phyloP scores from a whole-genome alignment of 2,797 vertebrate species.

The Enteromius radiatus region DNA sequence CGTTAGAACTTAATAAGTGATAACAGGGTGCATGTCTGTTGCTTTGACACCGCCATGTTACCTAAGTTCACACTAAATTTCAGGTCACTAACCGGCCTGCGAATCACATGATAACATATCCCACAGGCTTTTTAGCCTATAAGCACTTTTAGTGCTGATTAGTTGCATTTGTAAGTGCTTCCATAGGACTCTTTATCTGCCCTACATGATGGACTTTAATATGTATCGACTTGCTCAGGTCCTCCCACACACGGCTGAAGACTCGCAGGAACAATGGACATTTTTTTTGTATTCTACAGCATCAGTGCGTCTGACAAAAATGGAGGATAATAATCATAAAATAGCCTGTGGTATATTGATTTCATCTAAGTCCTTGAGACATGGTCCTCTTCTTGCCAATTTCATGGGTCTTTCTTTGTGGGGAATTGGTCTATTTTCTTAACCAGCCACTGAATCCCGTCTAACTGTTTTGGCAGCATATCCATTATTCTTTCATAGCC shows the following conservation, averaged over 20 bases:
- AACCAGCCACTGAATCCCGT: conserved; percentile 24
- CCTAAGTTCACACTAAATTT: conserved; percentile 54
- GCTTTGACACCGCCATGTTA: conserved; percentile 39
- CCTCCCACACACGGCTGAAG: conserved; percentile 12
- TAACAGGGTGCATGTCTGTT: conserved; percentile 8
- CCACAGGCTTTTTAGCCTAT: conserved; percentile 25
- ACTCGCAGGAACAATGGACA: conserved; percentile 30
- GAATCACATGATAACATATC: conserved; percentile 58
- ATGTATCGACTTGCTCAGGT: neutral
- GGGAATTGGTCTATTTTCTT: conserved; percentile 39
- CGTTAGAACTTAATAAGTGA: conserved; percentile 29
- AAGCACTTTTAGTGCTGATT: conserved; percentile 23
- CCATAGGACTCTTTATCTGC: conserved; percentile 23
- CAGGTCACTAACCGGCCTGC: conserved; percentile 57
- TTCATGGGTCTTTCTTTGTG: conserved; percentile 38
- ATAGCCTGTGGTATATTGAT: conserved; percentile 44
- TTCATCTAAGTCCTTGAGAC: conserved; percentile 45
- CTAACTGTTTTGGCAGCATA: conserved; percentile 23
- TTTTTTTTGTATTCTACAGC: conserved; percentile 24
- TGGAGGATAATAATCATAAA: conserved; percentile 38
- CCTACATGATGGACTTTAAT: conserved; percentile 27
- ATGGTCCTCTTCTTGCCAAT: conserved; percentile 28
- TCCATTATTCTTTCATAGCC: conserved; percentile 21
- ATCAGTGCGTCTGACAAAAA: conserved; percentile 44
- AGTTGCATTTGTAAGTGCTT: conserved; percentile 34